These are phyloP conservation scores for Cantharis rufa DNA, from an alignment of 2,888 invertebrate species.

Conservation along the genomic window DNA sequence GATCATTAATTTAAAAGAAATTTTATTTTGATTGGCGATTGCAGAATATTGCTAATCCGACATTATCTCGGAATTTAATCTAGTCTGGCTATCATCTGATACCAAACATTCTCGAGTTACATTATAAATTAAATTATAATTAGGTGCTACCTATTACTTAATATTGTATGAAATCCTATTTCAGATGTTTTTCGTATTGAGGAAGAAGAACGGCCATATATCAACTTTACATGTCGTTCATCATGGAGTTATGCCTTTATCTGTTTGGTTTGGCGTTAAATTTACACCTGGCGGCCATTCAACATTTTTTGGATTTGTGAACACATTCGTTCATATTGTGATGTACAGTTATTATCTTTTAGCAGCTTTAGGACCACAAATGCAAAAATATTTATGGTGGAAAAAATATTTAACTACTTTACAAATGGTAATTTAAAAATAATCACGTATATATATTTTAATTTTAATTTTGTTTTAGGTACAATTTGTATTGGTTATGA, in stretches of 20 bases:
- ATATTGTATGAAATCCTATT: conserved; percentile 37
- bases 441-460: background rate
- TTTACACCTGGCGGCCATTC: conserved; percentile 80
- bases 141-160: too few relatives aligned
- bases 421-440: conserved; percentile 76
- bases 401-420: conserved; percentile 89
- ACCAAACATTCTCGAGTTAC: too few relatives aligned
- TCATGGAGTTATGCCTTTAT: conserved; percentile 96
- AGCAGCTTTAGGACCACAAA: conserved; percentile 84
- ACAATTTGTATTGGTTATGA: conserved; percentile 86
- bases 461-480: conserved; percentile 59
- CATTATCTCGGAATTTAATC: too few relatives aligned
- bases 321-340: conserved; percentile 92
- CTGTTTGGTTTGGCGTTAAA: conserved; percentile 75
- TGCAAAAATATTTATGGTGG: conserved; percentile 93
- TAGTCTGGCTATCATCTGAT: too few relatives aligned
- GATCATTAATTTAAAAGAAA: too few relatives aligned
- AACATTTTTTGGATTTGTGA: conserved; percentile 90
- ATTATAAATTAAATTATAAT: too few relatives aligned
- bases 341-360: conserved; percentile 94
- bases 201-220: conserved; percentile 93
- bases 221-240: conserved; percentile 94
- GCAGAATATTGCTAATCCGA: too few relatives aligned
- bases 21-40: too few relatives aligned
- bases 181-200: conserved; percentile 85